Base-by-base conservation (phyloP, 1,140 invertebrate genomes). In the Parapsyche elsis region DNA sequence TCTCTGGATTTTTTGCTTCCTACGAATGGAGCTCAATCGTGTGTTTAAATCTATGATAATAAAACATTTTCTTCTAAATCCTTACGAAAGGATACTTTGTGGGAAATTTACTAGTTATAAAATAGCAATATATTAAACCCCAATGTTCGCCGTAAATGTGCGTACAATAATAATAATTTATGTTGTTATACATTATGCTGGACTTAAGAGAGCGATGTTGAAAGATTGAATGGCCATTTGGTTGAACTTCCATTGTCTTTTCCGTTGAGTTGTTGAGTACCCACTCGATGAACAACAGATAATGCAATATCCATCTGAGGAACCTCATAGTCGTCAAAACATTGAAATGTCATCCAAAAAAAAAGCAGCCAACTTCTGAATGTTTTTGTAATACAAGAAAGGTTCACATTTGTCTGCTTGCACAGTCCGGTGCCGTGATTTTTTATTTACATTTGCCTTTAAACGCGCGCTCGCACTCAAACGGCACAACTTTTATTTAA, bases 261-360 rank as follows among this genome's bases (percentile, higher is more conserved):
- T 10, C 53, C 14, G 53, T 57, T 10, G 14, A 21, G 19, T 16
- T 4, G 53, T 16, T 21, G 53, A 16, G 14, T 21, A 16, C 53
- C 1, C 14, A 16, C 19, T 38, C 7, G 30, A 38, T 7, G 7
- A 38, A 7, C 30, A 38, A 38, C 16, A 67, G 64, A 67, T 67
- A 67, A 67, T 67, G 16, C 64, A 19, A 24, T 67, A 24, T 67
- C 24, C 64, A 67, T 67, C 64, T 67, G 12, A 67, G 24, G 24
- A 26, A 16, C 16, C 30, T 38, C 30, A 38, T 38, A 38, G 30
- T 38, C 30, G 7, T 38, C 64, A 67, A 7, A 12, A 16, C 64
- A 67, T 67, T 67, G 64, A 67, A 67, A 67, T 67, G 64, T 67
- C 64, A 67, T 67, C 24, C 19, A 7, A 7, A 21, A 67, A 57